These are phyloP conservation scores for Eidolon dupreanum DNA, from an alignment of 2,797 vertebrate species.

Conservation along the genomic window DNA sequence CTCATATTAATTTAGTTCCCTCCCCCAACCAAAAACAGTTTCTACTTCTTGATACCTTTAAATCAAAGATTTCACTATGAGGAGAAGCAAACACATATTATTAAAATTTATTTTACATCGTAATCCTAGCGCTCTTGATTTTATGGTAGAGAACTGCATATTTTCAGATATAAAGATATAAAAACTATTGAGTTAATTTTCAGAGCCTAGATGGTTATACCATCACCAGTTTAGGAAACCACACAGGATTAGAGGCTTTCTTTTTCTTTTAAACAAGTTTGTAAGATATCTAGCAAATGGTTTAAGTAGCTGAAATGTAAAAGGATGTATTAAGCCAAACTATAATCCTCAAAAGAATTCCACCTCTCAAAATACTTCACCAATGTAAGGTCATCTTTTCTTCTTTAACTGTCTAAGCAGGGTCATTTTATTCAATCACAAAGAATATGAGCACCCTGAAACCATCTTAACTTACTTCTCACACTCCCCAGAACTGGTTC, in stretches of 20 bases:
- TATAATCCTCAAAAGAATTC: slow-evolving; percentile 43
- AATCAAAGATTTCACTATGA: slow-evolving; percentile 47
- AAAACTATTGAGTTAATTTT: slow-evolving; percentile 41
- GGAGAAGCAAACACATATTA: background rate
- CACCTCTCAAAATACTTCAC: slow-evolving; percentile 9
- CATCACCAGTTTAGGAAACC: background rate
- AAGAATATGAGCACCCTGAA: background rate
- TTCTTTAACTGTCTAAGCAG: background rate
- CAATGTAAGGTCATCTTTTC: background rate
- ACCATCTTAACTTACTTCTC: slow-evolving; percentile 4
- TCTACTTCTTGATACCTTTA: slow-evolving; percentile 42
- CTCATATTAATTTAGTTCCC: background rate
- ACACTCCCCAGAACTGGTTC: background rate
- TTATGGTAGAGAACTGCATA: background rate
- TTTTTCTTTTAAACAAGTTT: background rate
- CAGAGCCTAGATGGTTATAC: background rate
- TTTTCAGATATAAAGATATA: slow-evolving; percentile 37
- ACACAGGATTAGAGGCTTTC: background rate
- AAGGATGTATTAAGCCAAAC: slow-evolving; percentile 16
- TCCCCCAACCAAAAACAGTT: slow-evolving; percentile 5
- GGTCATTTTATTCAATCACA: background rate
- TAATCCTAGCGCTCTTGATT: slow-evolving; percentile 13
- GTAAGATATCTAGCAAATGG: background rate
- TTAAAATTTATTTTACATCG: slow-evolving; percentile 5
- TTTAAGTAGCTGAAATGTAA: background rate